Evolutionary conservation across 2,797 vertebrate genomes (phyloP).

Genomic region (Sebastes minor): DNA sequence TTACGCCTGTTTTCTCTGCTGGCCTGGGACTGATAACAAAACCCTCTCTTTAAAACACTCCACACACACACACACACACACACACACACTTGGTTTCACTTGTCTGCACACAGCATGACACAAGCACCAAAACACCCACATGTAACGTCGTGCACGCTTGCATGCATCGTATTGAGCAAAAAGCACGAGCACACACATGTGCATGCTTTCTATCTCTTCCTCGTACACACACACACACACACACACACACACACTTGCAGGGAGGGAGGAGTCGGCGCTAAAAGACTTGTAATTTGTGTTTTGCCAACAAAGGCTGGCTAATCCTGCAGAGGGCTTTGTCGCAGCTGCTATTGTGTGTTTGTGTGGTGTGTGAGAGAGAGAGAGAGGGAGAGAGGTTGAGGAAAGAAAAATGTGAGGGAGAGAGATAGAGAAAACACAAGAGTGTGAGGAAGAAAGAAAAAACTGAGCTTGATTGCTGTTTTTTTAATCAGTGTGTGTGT

Average conservation of each 20-base stretch:
- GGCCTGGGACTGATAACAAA: conserved; percentile 32
- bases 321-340: conserved; percentile 89
- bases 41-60: conserved; percentile 16
- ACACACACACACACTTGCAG: conserved; percentile 64
- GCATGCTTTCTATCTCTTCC: not conserved
- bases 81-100: conserved; percentile 22
- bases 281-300: conserved; percentile 94
- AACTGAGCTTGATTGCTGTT: conserved; percentile 36
- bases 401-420: conserved; percentile 42
- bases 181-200: not conserved
- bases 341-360: conserved; percentile 73
- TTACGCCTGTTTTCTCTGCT: conserved; percentile 42
- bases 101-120: conserved; percentile 35
- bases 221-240: not conserved
- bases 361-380: conserved; percentile 36
- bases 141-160: not conserved
- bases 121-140: conserved; percentile 15
- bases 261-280: conserved; percentile 80
- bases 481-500: conserved; percentile 13
- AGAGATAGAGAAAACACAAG: conserved; percentile 23
- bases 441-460: conserved; percentile 52
- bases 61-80: conserved; percentile 22
- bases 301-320: conserved; percentile 93
- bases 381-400: not conserved
- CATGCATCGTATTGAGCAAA: not conserved